phyloP scores from a whole-genome alignment of 2,797 vertebrate species.

The Cynodonichthys magdalenae region DNA sequence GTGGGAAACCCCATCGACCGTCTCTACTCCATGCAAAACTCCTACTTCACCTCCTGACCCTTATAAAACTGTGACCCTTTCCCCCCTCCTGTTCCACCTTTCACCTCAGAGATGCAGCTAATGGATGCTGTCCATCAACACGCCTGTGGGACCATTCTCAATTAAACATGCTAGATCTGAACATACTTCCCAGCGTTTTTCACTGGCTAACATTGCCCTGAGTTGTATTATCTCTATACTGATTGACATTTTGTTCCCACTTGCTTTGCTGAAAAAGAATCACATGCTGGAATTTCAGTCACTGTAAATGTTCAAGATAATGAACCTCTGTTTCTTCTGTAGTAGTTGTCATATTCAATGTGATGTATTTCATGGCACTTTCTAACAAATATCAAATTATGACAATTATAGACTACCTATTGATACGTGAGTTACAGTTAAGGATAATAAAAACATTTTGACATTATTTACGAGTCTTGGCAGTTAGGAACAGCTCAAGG shows the following conservation, averaged over 20 bases:
- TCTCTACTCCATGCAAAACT: conserved; percentile 95
- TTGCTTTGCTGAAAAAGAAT: conserved; percentile 57
- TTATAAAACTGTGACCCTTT: conserved; percentile 67
- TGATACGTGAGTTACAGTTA: conserved; percentile 46
- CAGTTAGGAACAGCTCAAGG: conserved; percentile 57
- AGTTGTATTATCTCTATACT: conserved; percentile 41
- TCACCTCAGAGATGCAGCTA: conserved; percentile 77
- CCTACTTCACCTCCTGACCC: conserved; percentile 95
- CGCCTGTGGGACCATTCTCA: conserved; percentile 59
- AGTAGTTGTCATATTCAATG: conserved; percentile 64
- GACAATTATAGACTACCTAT: conserved; percentile 36
- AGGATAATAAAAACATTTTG: neutral
- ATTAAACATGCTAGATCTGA: conserved; percentile 48
- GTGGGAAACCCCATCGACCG: conserved; percentile 92
- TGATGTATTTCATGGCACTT: conserved; percentile 63
- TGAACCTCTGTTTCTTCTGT: conserved; percentile 57
- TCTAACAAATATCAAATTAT: conserved; percentile 43
- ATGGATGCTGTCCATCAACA: conserved; percentile 68
- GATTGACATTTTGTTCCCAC: conserved; percentile 40
- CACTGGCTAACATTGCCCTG: conserved; percentile 43
- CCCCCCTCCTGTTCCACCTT: conserved; percentile 63
- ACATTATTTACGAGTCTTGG: conserved; percentile 38
- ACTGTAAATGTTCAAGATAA: conserved; percentile 70
- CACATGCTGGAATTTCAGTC: conserved; percentile 74
- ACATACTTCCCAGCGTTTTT: conserved; percentile 57